Evolutionary conservation across 2,797 vertebrate species (phyloP).

Genomic region (Gobionotothen gibberifrons): DNA sequence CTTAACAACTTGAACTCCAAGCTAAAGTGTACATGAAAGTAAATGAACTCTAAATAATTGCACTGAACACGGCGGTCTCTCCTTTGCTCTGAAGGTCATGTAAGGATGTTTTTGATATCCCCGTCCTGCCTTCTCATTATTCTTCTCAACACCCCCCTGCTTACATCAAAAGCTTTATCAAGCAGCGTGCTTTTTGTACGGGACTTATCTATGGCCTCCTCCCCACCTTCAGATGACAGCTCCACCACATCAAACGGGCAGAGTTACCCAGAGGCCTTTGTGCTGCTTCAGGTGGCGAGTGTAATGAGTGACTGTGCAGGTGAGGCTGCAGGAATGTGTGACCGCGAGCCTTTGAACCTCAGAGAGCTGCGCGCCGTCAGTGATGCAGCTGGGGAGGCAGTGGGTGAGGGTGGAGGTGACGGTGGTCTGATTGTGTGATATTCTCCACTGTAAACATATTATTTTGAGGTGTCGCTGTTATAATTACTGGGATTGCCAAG

Average conservation of each 20-base stretch:
- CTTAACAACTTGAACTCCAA: neutral
- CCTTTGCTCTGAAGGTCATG: neutral
- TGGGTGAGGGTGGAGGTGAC: slow-evolving; percentile 5
- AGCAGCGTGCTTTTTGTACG: slow-evolving; percentile 39
- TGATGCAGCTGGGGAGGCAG: slow-evolving; percentile 15
- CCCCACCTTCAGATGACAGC: slow-evolving; percentile 65
- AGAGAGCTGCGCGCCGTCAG: slow-evolving; percentile 12
- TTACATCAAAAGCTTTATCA: slow-evolving; percentile 69
- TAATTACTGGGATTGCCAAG: too few relatives aligned
- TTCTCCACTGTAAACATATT: neutral
- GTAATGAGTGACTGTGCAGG: slow-evolving; percentile 80
- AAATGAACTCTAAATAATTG: slow-evolving; percentile 18
- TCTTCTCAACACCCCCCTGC: slow-evolving; percentile 57
- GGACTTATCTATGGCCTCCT: slow-evolving; percentile 58
- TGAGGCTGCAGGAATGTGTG: slow-evolving; percentile 75
- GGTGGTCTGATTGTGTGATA: slow-evolving; percentile 2
- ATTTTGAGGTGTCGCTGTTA: neutral
- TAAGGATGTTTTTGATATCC: slow-evolving; percentile 17
- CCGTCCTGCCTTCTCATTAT: slow-evolving; percentile 44
- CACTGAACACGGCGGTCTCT: slow-evolving; percentile 1
- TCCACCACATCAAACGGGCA: slow-evolving; percentile 78
- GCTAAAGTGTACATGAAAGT: slow-evolving; percentile 11
- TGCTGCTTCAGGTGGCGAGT: slow-evolving; percentile 74
- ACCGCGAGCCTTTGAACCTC: slow-evolving; percentile 75
- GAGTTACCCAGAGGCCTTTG: slow-evolving; percentile 77